phyloP scores from a whole-genome alignment of 2,113 vertebrate genomes.

The Psittacus erithacus region DNA sequence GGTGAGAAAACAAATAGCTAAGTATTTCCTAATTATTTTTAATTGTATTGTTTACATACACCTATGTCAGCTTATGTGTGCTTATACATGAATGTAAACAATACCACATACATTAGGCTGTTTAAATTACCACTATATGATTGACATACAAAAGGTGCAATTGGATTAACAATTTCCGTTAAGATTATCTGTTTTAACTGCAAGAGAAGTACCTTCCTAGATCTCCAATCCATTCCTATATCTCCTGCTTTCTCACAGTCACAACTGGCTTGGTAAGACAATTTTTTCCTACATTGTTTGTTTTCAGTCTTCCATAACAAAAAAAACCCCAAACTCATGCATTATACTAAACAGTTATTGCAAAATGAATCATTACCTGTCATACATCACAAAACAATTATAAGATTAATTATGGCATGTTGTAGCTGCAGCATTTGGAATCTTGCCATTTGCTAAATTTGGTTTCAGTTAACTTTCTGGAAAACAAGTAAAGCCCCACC shows the following conservation, averaged over 20 bases:
- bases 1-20: not conserved
- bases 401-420: not conserved
- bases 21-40: not conserved
- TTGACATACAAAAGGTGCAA: not conserved
- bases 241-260: not conserved
- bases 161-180: not conserved
- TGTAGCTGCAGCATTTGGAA: not conserved
- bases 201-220: not conserved
- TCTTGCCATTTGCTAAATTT: not conserved
- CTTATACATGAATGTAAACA: not conserved
- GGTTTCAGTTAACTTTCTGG: not conserved
- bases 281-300: not conserved
- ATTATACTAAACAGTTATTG: not conserved
- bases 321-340: not conserved
- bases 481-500: not conserved
- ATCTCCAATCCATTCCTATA: not conserved
- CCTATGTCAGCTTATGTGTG: too few species aligned
- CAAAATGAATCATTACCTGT: constrained; percentile 10
- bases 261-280: not conserved
- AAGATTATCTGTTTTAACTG: not conserved
- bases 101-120: not conserved
- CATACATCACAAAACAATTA: not conserved
- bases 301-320: not conserved
- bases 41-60: not conserved
- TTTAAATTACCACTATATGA: not conserved